These are phyloP conservation scores for Acanthoscelides obtectus DNA, from an alignment of 2,888 invertebrate genomes.

Conservation along the genomic window DNA sequence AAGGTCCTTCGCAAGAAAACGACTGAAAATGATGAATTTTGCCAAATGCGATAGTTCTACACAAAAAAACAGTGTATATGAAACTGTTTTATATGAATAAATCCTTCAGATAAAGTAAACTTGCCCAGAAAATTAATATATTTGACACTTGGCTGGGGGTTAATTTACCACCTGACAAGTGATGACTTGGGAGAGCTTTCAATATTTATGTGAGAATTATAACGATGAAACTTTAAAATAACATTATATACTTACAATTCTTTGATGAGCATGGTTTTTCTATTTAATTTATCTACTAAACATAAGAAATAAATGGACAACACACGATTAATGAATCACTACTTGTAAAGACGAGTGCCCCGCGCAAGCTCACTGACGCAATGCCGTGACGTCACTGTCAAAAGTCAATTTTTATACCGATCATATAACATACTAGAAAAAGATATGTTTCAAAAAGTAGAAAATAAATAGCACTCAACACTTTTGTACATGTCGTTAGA, in stretches of 20 bases:
- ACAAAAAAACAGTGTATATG: background rate
- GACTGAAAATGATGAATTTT: background rate
- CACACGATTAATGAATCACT: constrained; percentile 49
- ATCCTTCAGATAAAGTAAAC: background rate
- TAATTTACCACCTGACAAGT: constrained; percentile 14
- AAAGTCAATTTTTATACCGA: constrained; percentile 8
- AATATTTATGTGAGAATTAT: background rate
- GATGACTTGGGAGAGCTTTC: constrained; percentile 9
- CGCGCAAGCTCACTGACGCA: constrained; percentile 63
- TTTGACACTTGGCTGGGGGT: constrained; percentile 17
- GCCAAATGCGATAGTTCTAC: background rate
- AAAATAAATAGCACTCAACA: too few species aligned
- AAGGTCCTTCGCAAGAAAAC: constrained; percentile 15
- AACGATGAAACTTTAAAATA: constrained; percentile 5
- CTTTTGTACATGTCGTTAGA: too few species aligned
- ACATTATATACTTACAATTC: constrained; percentile 60
- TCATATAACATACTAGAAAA: constrained; percentile 11
- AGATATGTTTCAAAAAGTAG: too few species aligned
- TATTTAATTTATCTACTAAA: constrained; percentile 25
- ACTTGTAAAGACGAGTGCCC: constrained; percentile 50
- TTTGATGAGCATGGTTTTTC: constrained; percentile 62
- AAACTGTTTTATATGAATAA: background rate
- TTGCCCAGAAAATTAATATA: constrained; percentile 3
- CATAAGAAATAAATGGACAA: constrained; percentile 36
- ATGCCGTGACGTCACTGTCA: constrained; percentile 55